Evolutionary conservation across 1,140 invertebrate species (phyloP), one percentile per base, ranked within the genome.

Genomic region (Drosophila ohnishii): DNA sequence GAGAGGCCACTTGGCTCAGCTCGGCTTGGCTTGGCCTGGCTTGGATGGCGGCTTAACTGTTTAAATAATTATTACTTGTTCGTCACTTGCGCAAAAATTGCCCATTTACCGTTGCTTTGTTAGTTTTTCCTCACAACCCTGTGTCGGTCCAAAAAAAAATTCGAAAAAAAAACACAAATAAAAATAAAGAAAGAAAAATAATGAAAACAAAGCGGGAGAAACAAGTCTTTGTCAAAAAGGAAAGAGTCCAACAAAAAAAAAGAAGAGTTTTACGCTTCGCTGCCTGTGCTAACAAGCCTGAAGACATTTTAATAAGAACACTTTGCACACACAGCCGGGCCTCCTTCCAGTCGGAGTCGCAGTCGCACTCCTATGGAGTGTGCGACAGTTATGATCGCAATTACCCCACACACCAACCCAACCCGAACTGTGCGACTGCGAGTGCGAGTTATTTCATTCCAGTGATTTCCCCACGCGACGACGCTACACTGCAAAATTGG

Each of bases 51-150:
- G 62, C 56, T 75, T 77, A 77, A 77, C 75, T 77, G 75, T 78
- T 78, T 78, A 78, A 78, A 78, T 65, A 78, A 78, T 78, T 78
- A 78, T 78, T 78, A 78, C 75, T 78, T 78, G 75, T 78, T 78
- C 69, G 58, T 78, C 75, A 78, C 65, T 78, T 65, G 75, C 75
- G 75, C 75, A 65, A 78, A 72, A 78, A 78, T 78, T 78, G 75
- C 64, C 75, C 66, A 72, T 78, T 78, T 62, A 78, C 75, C 75
- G 75, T 78, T 77, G 64, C 74, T 77, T 69, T 75, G 75, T 78
- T 77, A 77, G 75, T 77, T 77, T 75, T 76, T 65, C 60, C 72
- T 55, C 65, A 32, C 62, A 67, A 69, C 61, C 65, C 65, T 69
- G 19, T 37, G 65, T 7, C 70, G 42, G 32, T 61, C 75, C 53